Base-by-base conservation (phyloP, 2,113 vertebrate genomes). In the Pongo abelii region DNA sequence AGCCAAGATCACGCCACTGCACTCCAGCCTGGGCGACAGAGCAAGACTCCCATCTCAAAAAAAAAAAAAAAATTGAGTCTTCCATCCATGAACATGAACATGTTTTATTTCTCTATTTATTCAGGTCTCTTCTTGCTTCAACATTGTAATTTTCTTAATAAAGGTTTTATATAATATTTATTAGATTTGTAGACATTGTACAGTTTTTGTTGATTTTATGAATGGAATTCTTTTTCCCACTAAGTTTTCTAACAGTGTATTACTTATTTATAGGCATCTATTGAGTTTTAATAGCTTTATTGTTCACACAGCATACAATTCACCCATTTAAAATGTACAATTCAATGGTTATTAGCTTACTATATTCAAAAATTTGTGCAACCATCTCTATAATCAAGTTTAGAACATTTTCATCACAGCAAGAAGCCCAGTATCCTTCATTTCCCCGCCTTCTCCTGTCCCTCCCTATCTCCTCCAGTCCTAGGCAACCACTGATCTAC, bases 41-140 rank as follows among this genome's bases (percentile, higher is more conserved):
- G 52, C 17, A 20, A 20, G 52, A 55, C 52, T 55, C 52, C 52
- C 52, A 2, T 20, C 18, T 55, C 52, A 55, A 55, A 55, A 55
- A 55, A 55, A 6, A 55, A 52, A 55, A 55, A 6, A 55, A 20
- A 55, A 55, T 59, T 35, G 12, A 67, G 48, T 69, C 32, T 83
- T 61, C n/a, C 50, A 84, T 86, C 27, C 57, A 69, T 5, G 30
- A 83, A 74, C 57, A 69, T 3, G 30, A 83, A 74, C 8, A 50
- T 86, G 27, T 74, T 96, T 87, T 61, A 61, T 81, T 89, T 97
- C 35, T 89, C 10, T 14, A 52, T 83, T 91, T 81, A 91, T 30
- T 94, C 32, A 79, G 25, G 35, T 74, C 32, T 96, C 96, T 79
- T 72, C 52, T 50, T 84, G 59, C n/a, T 84, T 94, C 30, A 74